Evolutionary conservation across 2,888 invertebrate species (phyloP).

Genomic region (Sesia bembeciformis): DNA sequence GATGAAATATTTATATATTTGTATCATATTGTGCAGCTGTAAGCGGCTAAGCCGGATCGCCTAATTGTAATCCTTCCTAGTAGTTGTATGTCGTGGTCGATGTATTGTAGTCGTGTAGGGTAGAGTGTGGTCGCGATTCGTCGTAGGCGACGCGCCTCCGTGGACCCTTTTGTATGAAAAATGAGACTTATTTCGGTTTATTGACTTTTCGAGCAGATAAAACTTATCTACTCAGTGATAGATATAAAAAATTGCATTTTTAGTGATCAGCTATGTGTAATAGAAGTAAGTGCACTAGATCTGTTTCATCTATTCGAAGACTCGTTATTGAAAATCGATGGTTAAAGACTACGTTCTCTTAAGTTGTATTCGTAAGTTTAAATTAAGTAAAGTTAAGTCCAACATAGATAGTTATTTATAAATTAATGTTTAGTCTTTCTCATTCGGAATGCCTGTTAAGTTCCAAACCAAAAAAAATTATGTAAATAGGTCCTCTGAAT

Average conservation of each 20-base stretch:
- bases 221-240: slow-evolving; percentile 72
- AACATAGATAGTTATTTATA: slow-evolving; percentile 68
- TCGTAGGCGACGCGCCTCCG: slow-evolving; percentile 15
- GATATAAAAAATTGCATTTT: slow-evolving; percentile 69
- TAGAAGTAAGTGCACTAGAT: slow-evolving; percentile 62
- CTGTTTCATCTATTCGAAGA: slow-evolving; percentile 74
- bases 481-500: slow-evolving; percentile 36
- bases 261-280: slow-evolving; percentile 66
- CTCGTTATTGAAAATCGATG: slow-evolving; percentile 64
- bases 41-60: slow-evolving; percentile 60
- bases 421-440: slow-evolving; percentile 59
- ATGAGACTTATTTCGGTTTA: slow-evolving; percentile 63
- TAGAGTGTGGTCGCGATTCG: slow-evolving; percentile 20
- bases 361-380: slow-evolving; percentile 49
- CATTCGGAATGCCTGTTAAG: slow-evolving; percentile 55
- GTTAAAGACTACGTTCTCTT: slow-evolving; percentile 68
- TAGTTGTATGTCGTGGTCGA: slow-evolving; percentile 54
- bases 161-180: slow-evolving; percentile 25
- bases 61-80: slow-evolving; percentile 64
- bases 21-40: slow-evolving; percentile 67
- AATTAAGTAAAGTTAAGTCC: slow-evolving; percentile 59
- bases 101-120: slow-evolving; percentile 33
- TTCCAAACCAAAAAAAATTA: slow-evolving; percentile 59
- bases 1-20: slow-evolving; percentile 43
- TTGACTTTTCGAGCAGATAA: slow-evolving; percentile 71